These are phyloP conservation scores for Cariama cristata DNA, from an alignment of 2,113 vertebrate species.

Conservation along the genomic window DNA sequence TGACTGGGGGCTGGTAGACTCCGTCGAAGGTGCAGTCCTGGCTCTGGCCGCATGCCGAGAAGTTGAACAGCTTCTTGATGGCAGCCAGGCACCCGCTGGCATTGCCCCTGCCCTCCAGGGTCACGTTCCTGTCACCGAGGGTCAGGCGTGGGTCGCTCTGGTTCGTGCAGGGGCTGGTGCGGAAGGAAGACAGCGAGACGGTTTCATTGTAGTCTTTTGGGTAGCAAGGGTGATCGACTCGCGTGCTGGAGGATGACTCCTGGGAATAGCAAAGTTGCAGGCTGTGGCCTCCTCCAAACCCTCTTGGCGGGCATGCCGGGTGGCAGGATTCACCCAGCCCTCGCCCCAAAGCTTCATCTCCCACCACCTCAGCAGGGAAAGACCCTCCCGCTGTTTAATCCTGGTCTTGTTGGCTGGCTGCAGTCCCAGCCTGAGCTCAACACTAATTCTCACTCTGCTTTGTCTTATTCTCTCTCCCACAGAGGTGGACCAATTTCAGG, in stretches of 20 bases:
- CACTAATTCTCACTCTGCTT: neutral
- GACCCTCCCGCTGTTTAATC: neutral
- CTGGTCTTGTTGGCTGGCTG: neutral
- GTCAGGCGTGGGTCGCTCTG: neutral
- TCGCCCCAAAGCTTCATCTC: neutral
- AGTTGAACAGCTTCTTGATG: conserved; percentile 70
- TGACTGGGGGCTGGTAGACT: conserved; percentile 70
- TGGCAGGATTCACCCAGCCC: neutral
- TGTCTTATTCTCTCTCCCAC: neutral
- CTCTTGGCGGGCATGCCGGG: accelerated
- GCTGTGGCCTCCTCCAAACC: neutral
- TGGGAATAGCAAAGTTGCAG: neutral
- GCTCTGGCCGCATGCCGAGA: conserved; percentile 33
- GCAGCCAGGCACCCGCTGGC: conserved; percentile 46
- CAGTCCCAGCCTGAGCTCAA: neutral
- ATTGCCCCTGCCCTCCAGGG: conserved; percentile 68
- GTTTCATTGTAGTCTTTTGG: conserved; percentile 58
- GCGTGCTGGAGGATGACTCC: neutral
- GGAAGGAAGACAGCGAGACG: conserved; percentile 31
- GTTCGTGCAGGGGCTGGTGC: conserved; percentile 70
- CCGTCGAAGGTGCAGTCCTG: conserved; percentile 73
- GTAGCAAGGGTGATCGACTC: conserved; percentile 77
- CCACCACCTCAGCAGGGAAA: neutral
- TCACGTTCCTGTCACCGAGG: neutral
- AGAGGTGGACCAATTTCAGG: neutral